Percentiles rank a stretch among this genome's conserved stretches.
Evolutionary conservation across 2,888 invertebrate species (phyloP).

Genomic region (Tortrix viridana): DNA sequence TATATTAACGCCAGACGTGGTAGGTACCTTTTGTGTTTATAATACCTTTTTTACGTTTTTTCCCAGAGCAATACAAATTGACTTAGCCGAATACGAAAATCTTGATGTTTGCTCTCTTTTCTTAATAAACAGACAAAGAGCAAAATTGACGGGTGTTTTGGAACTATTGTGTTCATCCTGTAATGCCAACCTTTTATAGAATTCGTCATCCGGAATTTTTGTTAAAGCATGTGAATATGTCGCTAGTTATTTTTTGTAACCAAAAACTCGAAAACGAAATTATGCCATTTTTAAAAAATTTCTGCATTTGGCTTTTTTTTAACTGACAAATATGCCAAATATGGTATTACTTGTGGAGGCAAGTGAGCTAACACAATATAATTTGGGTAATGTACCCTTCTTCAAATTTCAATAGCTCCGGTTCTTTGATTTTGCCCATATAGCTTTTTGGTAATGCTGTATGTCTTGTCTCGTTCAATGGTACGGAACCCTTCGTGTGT

Average conservation of each 20-base stretch:
- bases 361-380: background rate
- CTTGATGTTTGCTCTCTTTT: no score
- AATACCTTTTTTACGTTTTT: no score
- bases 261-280: constrained; percentile 14
- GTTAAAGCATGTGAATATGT: constrained; percentile 10
- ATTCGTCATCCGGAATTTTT: constrained; percentile 19
- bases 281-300: background rate
- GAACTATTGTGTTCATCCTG: constrained; percentile 16
- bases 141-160: constrained; percentile 12
- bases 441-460: constrained; percentile 10
- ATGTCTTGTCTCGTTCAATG: no score
- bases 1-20: no score
- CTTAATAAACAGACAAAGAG: no score
- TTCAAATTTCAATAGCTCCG: background rate
- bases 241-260: constrained; percentile 18
- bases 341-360: no score
- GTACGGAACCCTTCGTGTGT: no score
- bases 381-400: constrained; percentile 4
- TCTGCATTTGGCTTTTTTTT: background rate
- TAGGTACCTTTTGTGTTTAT: no score
- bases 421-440: no score
- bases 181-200: constrained; percentile 16
- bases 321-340: background rate
- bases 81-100: no score
- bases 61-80: no score